Base-by-base conservation (phyloP, 1,140 invertebrate genomes). In the Micrasema longulum region DNA sequence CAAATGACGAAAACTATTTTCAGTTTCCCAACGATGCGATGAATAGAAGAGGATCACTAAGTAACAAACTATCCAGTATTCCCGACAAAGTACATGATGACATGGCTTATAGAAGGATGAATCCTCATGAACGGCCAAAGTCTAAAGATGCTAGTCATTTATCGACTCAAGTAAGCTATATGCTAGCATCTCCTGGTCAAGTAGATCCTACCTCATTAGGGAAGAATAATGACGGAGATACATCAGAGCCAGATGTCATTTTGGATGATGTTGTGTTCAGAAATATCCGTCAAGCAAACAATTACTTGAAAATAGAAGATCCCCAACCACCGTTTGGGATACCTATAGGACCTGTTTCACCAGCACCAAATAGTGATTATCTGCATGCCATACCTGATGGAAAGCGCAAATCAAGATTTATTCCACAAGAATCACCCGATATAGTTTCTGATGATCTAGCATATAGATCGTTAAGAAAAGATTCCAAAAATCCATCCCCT, bases 241-340 rank as follows among this genome's bases (percentile, higher is more conserved):
- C 87, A 0, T 85, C 89, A 62, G 91, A 95, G 79, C 94, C 94
- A 2, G 92, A 97, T 83, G 85, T 94, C 3, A 89, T 92, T 3
- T 83, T 89, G 10, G 95, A 97, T 79, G 95, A 97, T 81, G 89
- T 96, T 0, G 90, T 92, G 3, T 95, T 91, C 79, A 86, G 94
- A 72, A 94, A 90, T 75, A 89, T 94, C 60, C 90, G 90, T 77
- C 88, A 92, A 78, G 90, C 91, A 1, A 94, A 93, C 76, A 90
- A 89, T 78, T 88, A 88, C 12, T 82, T 91, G 22, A 92, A 90
- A 78, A 87, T 92, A 1, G 76, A 87, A 0, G 93, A 95, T 66
- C 92, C 92, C 6, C 94, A 96, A 78, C 94, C 93, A 22, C 93
- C 93, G 0, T 96, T 97, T 80, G 95, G 95, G 12, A 96, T 97